These are phyloP conservation scores for Epinephelus cyanopodus DNA, from an alignment of 2,113 vertebrate genomes.

Conservation along the genomic window DNA sequence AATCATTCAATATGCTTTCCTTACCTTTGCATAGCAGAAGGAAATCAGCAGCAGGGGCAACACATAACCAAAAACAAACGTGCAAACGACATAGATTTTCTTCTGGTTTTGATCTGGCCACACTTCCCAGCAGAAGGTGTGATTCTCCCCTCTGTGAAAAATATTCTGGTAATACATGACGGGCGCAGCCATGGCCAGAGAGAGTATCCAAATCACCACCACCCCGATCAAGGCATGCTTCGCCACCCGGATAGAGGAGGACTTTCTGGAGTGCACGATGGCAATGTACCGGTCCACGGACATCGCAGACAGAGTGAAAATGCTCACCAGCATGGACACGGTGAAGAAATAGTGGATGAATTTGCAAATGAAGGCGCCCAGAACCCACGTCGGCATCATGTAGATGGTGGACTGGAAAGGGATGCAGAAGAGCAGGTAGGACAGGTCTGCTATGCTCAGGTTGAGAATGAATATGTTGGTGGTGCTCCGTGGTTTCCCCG, in stretches of 20 bases:
- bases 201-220: conserved; percentile 92
- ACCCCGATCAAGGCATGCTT: conserved; percentile 90
- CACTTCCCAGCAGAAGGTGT: conserved; percentile 96
- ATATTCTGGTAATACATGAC: conserved; percentile 93
- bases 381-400: conserved; percentile 92
- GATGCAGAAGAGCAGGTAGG: conserved; percentile 96
- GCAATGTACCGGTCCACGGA: conserved; percentile 97
- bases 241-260: conserved; percentile 89
- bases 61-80: conserved; percentile 95
- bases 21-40: conserved; percentile 98
- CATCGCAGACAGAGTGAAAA: conserved; percentile 97
- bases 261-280: conserved; percentile 95
- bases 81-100: conserved; percentile 93
- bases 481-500: conserved; percentile 91
- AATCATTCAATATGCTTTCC: conserved; percentile 23
- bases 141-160: conserved; percentile 85
- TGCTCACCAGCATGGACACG: conserved; percentile 97
- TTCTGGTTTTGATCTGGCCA: conserved; percentile 90
- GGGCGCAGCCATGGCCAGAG: conserved; percentile 93
- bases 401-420: conserved; percentile 97
- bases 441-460: conserved; percentile 95
- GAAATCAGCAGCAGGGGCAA: conserved; percentile 94
- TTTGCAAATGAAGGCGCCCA: conserved; percentile 96
- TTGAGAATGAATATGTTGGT: conserved; percentile 97
- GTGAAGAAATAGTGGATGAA: conserved; percentile 98